Base-by-base conservation (phyloP, 2,888 invertebrate genomes). In the Cerceris rybyensis region DNA sequence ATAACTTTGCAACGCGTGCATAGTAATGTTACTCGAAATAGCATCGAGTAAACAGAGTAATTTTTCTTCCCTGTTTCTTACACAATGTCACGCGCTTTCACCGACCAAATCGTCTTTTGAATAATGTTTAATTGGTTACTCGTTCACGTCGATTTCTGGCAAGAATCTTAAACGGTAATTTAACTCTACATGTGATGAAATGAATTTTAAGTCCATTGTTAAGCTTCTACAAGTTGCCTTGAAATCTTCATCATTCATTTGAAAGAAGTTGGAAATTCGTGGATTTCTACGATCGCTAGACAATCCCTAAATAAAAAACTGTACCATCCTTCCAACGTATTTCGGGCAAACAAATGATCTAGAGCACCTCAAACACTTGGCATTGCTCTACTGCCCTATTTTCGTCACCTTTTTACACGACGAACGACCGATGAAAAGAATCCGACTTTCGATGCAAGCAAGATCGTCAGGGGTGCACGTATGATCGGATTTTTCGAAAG, bases 341-440 rank as follows among this genome's bases (percentile, higher is more conserved):
- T 84, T 84, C 59, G 68, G 70, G 75, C 86, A 71, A 75, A 82
- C 84, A 74, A 80, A 84, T 74, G 85, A 80, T 86, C 86, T 84
- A 84, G 82, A 84, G 78, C 86, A 60, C 41, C 80, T 54, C 55
- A 60, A 81, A 75, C 76, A 59, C 84, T 86, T 86, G 86, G 86
- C 86, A 86, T 86, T 86, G 86, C 75, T 86, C 86, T 86, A 85
- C 79, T 86, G 78, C 79, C 86, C 86, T 86, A 86, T 86, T 86
- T 86, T 85, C 79, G 80, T 85, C 85, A 66, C 13, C 72, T 86
- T 83, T 86, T 86, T 80, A 72, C 70, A 39, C 61, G 65, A 49
- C 46, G 59, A 14, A 41, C 60, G 42, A 28, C n/a, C 54, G 69
- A 28, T 14, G 55, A 43, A 55, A 74, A 65, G 59, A 67, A 81